Percentiles rank a stretch among this genome's conserved stretches.
phyloP scores from a whole-genome alignment of 2,797 vertebrate species.

The Sebastes diploproa region DNA sequence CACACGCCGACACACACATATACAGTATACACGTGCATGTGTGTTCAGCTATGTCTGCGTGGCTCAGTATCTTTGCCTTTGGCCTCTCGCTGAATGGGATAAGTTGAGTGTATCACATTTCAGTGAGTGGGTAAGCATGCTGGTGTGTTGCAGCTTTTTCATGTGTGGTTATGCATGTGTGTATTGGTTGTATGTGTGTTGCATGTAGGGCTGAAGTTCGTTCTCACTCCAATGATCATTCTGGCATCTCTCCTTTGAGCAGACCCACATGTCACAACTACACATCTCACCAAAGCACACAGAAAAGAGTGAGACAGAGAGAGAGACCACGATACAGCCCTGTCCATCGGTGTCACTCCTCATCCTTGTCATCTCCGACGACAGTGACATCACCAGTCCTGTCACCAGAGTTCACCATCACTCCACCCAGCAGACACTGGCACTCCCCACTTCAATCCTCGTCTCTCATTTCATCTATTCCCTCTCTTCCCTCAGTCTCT shows the following conservation, averaged over 20 bases:
- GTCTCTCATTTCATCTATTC: slow-evolving; percentile 33
- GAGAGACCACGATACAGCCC: slow-evolving; percentile 31
- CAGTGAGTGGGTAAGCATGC: slow-evolving; percentile 44
- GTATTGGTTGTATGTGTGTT: slow-evolving; percentile 45
- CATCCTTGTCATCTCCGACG: slow-evolving; percentile 56
- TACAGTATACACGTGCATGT: slow-evolving; percentile 11
- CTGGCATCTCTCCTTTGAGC: slow-evolving; percentile 76
- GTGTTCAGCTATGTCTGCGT: slow-evolving; percentile 25
- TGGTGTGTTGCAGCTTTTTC: slow-evolving; percentile 20
- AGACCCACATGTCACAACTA: slow-evolving; percentile 77
- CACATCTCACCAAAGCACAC: slow-evolving; percentile 58
- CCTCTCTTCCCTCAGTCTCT: slow-evolving; percentile 10
- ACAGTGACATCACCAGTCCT: slow-evolving; percentile 76
- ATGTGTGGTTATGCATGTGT: slow-evolving; percentile 20
- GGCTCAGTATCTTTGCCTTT: slow-evolving; percentile 33
- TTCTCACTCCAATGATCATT: slow-evolving; percentile 76
- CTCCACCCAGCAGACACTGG: slow-evolving; percentile 38
- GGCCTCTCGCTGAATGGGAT: slow-evolving; percentile 51
- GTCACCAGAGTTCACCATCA: slow-evolving; percentile 75
- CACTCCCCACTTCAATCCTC: slow-evolving; percentile 30
- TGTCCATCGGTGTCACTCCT: slow-evolving; percentile 70
- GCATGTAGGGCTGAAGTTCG: slow-evolving; percentile 54
- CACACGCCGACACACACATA: slow-evolving; percentile 31
- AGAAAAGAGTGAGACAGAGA: slow-evolving; percentile 26
- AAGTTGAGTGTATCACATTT: slow-evolving; percentile 61